These are phyloP conservation scores for Sebastiscus albofasciatus DNA, from an alignment of 2,797 vertebrate species.

Conservation along the genomic window DNA sequence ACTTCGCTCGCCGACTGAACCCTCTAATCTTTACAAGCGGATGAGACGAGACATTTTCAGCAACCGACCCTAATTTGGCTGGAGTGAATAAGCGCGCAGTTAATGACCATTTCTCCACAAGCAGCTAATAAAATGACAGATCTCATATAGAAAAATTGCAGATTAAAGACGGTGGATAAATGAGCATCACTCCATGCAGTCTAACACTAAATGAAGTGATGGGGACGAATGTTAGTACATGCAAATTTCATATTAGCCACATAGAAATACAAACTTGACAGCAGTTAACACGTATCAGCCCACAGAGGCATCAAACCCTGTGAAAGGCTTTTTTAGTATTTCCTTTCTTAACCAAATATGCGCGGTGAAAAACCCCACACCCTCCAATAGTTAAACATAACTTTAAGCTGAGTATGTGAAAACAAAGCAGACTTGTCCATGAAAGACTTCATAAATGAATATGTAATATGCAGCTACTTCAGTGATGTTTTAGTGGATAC, in stretches of 20 bases:
- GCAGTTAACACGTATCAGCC: not conserved
- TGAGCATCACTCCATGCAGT: not conserved
- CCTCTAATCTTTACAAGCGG: slow-evolving; percentile 26
- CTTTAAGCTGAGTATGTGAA: not conserved
- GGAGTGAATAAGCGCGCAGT: not conserved
- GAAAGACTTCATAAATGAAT: not conserved
- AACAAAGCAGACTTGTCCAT: not conserved
- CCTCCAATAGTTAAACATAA: not conserved
- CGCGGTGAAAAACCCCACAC: not conserved
- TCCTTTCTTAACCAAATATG: not conserved
- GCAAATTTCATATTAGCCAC: not conserved
- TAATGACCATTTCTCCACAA: not conserved
- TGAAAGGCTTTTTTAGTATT: not conserved
- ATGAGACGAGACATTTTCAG: not conserved
- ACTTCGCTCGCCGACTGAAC: slow-evolving; percentile 5
- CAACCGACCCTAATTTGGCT: not conserved
- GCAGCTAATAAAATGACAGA: not conserved
- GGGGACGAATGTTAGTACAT: not conserved
- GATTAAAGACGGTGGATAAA: not conserved
- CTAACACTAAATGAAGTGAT: not conserved
- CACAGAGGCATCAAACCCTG: not conserved
- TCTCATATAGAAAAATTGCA: not conserved
- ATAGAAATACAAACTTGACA: not conserved
- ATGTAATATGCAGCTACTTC: not conserved
- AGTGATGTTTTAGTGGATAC: not conserved